Percentiles rank a stretch among this genome's conserved stretches.
Evolutionary conservation across 1,140 invertebrate species (phyloP).

Genomic region (Ylistrum balloti): DNA sequence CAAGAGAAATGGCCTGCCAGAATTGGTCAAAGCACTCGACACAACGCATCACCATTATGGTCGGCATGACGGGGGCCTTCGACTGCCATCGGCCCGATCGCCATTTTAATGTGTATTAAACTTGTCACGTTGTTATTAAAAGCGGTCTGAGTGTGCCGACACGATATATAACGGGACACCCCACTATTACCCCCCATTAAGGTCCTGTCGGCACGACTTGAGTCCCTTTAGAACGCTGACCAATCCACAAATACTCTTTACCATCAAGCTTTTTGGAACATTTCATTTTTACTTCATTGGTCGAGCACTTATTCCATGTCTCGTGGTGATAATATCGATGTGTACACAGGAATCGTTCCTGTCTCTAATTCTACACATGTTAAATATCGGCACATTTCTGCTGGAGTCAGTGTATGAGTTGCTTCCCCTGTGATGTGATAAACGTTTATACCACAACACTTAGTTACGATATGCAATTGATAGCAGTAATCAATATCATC

Average conservation of each 20-base stretch:
- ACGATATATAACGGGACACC: slow-evolving; percentile 3
- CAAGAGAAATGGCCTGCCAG: slow-evolving; percentile 16
- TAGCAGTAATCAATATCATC: too few relatives aligned
- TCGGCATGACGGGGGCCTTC: not conserved
- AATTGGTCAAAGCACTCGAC: slow-evolving; percentile 19
- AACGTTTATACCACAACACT: too few relatives aligned
- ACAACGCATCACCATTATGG: slow-evolving; percentile 6
- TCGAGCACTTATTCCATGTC: not conserved
- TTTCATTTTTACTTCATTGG: not conserved
- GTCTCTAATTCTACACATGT: too few relatives aligned
- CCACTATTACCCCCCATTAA: not conserved
- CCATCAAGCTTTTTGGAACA: not conserved
- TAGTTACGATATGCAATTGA: too few relatives aligned
- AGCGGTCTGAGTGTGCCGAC: slow-evolving; percentile 36
- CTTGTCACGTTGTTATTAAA: slow-evolving; percentile 35
- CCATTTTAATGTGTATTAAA: slow-evolving; percentile 36
- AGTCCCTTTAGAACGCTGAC: not conserved
- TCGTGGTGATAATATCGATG: too few relatives aligned
- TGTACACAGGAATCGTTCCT: too few relatives aligned
- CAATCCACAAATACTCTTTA: not conserved
- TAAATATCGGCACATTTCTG: too few relatives aligned
- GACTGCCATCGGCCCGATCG: slow-evolving; percentile 1
- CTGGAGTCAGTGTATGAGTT: too few relatives aligned
- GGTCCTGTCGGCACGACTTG: slow-evolving; percentile 16
- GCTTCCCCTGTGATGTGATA: too few relatives aligned